Evolutionary conservation across 2,888 invertebrate genomes (phyloP), one percentile per base, ranked within the genome.

Genomic region (Conus canariensis): DNA sequence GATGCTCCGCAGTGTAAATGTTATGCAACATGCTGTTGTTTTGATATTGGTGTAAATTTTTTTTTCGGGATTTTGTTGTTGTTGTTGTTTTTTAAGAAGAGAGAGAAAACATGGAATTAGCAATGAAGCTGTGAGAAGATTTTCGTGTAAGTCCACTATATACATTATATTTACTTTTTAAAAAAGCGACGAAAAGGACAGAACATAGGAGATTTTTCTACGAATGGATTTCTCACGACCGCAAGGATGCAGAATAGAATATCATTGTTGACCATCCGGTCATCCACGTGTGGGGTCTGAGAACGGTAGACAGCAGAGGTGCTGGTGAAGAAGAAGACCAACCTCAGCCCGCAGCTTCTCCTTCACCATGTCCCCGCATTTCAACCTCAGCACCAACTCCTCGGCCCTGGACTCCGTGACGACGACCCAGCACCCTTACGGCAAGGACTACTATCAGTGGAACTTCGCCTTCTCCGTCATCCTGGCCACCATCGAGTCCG

Each of bases 401-500:
- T 22, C 88, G 19, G 56, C 64, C 45, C 12, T 74, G 25, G n/a
- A n/a, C 56, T 5, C 25, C 77, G 9, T 10, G 25, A 19, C 2
- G 19, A 67, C 86, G 14, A 14, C 30, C 9, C 4, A 70, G 8
- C 74, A 74, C 12, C 14, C 7, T 7, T 67, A 87, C 87, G 56
- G 30, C 58, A 4, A 22, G 58, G 64, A 90, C 70, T 67, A 90
- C 60, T 58, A 88, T 58, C 59, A 25, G 19, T 93, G 93, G 93
- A 90, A 87, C 56, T 88, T 92, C 64, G 87, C 88, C 45, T 93
- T 93, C 83, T 91, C 91, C 22, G 90, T 91, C 70, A 90, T 90
- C 82, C 83, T 92, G 70, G 90, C 92, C 56, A 90, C 90, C 45
- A 88, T 92, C 19, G 91, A 96, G 90, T 91, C 95, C 9, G 90